These are phyloP conservation scores for Saccopteryx leptura DNA, from an alignment of 2,113 vertebrate genomes.

Conservation along the genomic window DNA sequence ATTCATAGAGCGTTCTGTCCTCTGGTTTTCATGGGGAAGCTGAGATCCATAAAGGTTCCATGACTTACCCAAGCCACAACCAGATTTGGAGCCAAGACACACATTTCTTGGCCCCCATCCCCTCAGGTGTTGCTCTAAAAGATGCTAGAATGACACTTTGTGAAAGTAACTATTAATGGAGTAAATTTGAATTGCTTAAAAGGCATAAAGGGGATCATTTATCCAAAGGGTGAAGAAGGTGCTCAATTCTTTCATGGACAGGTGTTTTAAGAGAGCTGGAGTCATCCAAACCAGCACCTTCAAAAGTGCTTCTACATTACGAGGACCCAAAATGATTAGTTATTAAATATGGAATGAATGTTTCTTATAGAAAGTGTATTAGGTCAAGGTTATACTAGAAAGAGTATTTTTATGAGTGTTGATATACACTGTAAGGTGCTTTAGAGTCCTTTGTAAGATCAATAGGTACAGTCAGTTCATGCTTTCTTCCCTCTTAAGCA, in stretches of 20 bases:
- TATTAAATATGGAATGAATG: neutral
- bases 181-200: neutral
- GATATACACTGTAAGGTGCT: neutral
- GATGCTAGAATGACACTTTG: neutral
- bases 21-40: neutral
- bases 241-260: neutral
- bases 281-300: neutral
- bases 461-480: neutral
- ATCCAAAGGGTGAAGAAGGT: neutral
- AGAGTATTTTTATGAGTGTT: neutral
- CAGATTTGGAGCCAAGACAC: neutral
- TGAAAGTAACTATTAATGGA: conserved; percentile 9
- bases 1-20: neutral
- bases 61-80: neutral
- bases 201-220: neutral
- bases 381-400: conserved; percentile 13
- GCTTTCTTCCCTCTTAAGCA: neutral
- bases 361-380: neutral
- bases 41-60: neutral
- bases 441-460: neutral
- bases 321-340: neutral
- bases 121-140: neutral
- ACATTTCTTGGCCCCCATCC: neutral
- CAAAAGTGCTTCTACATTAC: conserved; percentile 44
- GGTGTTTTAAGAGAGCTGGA: neutral